These are phyloP conservation scores for Xiphophorus couchianus DNA, from an alignment of 2,113 vertebrate species.

Conservation along the genomic window DNA sequence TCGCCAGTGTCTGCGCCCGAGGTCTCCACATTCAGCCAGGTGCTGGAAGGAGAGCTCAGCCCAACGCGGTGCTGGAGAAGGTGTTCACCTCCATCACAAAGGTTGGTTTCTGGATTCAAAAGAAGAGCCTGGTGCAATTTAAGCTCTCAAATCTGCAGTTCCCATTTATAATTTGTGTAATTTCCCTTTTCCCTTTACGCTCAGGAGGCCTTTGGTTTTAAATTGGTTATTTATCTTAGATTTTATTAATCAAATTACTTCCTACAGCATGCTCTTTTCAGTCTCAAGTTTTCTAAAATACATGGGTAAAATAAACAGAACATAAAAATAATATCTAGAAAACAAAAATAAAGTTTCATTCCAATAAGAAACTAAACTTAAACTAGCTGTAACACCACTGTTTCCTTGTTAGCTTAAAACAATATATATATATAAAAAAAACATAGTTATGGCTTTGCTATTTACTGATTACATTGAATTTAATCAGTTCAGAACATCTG, in stretches of 20 bases:
- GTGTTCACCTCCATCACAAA: conserved; percentile 95
- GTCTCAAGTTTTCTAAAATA: no score
- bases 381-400: neutral
- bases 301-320: no score
- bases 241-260: no score
- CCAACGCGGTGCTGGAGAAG: conserved; percentile 94
- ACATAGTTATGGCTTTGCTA: neutral
- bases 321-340: neutral
- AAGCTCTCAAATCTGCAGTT: neutral
- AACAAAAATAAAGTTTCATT: neutral
- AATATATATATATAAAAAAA: neutral
- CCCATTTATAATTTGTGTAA: no score
- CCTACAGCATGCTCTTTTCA: no score
- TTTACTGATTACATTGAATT: neutral
- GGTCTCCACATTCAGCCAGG: conserved; percentile 85
- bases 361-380: neutral
- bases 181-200: no score
- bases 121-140: neutral
- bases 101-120: conserved; percentile 72
- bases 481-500: neutral
- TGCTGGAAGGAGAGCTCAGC: conserved; percentile 81
- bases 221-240: no score
- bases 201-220: no score
- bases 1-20: conserved; percentile 88
- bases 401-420: neutral